A percentile compares a stretch with the other conserved stretches of the same genome.
Conservation (phyloP, 2,888 invertebrate genomes). For the Automeris io region DNA sequence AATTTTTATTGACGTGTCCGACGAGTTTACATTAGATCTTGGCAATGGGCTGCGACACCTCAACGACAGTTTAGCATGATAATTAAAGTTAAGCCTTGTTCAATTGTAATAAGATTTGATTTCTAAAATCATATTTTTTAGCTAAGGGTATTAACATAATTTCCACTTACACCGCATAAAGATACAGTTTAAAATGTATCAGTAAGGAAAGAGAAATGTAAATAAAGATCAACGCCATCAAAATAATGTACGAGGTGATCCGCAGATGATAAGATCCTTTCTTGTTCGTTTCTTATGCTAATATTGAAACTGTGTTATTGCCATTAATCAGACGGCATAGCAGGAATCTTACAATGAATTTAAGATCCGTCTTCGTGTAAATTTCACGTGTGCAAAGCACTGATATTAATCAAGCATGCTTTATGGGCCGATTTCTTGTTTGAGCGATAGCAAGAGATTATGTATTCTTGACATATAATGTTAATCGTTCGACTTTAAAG, state of each 20-base stretch:
- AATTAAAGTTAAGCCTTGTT: slow-evolving; percentile 18
- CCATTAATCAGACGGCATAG: slow-evolving; percentile 66
- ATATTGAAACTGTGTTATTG: slow-evolving; percentile 69
- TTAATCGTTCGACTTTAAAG: background rate
- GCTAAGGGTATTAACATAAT: slow-evolving; percentile 16
- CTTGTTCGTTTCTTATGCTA: slow-evolving; percentile 74
- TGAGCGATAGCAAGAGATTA: slow-evolving; percentile 3
- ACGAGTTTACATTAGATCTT: slow-evolving; percentile 46
- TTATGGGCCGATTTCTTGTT: slow-evolving; percentile 19
- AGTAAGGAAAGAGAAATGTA: slow-evolving; percentile 16
- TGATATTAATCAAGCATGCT: slow-evolving; percentile 40
- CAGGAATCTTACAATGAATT: slow-evolving; percentile 42
- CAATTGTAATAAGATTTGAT: slow-evolving; percentile 20
- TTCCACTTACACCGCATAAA: slow-evolving; percentile 17
- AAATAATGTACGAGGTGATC: slow-evolving; percentile 53
- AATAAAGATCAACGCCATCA: slow-evolving; percentile 53
- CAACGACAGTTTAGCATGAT: background rate
- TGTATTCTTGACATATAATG: slow-evolving; percentile 2
- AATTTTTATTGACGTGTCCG: slow-evolving; percentile 72
- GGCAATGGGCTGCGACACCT: slow-evolving; percentile 28
- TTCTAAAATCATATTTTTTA: slow-evolving; percentile 12
- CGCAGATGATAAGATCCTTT: slow-evolving; percentile 61
- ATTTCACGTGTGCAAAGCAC: slow-evolving; percentile 29
- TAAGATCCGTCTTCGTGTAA: slow-evolving; percentile 35
- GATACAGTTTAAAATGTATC: slow-evolving; percentile 28